A percentile compares a stretch with the other conserved stretches of the same genome.
Evolutionary conservation across 2,888 invertebrate genomes (phyloP).

Genomic region (Dysmachus trigonus): DNA sequence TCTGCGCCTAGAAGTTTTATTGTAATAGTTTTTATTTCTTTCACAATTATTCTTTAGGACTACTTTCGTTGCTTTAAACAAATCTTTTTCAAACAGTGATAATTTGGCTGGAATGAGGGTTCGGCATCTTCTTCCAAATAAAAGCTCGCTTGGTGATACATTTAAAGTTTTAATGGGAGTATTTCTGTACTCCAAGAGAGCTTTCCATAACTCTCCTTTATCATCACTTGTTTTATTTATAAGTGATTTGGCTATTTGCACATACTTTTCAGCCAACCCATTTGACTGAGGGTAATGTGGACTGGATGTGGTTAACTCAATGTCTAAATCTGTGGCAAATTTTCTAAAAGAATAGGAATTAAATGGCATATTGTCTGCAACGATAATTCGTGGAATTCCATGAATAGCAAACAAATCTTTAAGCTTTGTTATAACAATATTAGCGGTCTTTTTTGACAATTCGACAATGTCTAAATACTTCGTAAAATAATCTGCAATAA

Average conservation of each 20-base stretch:
- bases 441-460: slow-evolving; percentile 48
- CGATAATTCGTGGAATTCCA: slow-evolving; percentile 49
- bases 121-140: neutral
- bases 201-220: neutral
- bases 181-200: slow-evolving; percentile 22
- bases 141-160: neutral
- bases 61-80: too few relatives aligned
- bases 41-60: too few relatives aligned
- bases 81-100: too few relatives aligned
- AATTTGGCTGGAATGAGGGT: neutral
- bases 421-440: slow-evolving; percentile 46
- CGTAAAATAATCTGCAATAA: too few relatives aligned
- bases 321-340: neutral
- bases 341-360: neutral
- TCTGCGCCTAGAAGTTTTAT: too few relatives aligned
- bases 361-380: slow-evolving; percentile 44
- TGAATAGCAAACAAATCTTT: slow-evolving; percentile 49
- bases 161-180: neutral
- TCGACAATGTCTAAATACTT: neutral
- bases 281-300: slow-evolving; percentile 40
- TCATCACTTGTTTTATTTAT: too few relatives aligned
- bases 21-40: too few relatives aligned
- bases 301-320: slow-evolving; percentile 2
- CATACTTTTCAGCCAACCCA: slow-evolving; percentile 8
- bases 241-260: slow-evolving; percentile 9